These are phyloP conservation scores for Semnornis frantzii DNA, from an alignment of 2,113 vertebrate species.

Conservation along the genomic window DNA sequence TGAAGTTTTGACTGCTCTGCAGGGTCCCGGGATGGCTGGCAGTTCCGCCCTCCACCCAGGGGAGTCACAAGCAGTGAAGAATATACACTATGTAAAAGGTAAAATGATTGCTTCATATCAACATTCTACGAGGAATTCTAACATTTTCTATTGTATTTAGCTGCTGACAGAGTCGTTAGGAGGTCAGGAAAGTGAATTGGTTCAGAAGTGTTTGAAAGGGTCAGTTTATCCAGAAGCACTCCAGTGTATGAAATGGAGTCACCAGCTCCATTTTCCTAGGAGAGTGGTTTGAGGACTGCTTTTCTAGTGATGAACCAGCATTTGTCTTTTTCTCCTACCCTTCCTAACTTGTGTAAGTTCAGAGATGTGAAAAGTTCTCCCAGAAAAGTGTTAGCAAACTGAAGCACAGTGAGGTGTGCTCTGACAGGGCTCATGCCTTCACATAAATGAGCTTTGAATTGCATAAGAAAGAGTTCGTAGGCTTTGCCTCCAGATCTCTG, in stretches of 20 bases:
- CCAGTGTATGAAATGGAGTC: background rate
- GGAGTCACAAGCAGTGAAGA: slow-evolving; percentile 99
- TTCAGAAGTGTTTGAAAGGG: background rate
- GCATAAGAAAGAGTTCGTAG: background rate
- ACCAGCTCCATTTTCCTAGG: background rate
- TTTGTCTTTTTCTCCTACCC: background rate
- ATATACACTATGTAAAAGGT: slow-evolving; percentile 98
- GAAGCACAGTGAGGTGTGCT: background rate
- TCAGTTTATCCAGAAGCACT: background rate
- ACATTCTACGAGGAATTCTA: background rate
- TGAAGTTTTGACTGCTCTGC: background rate
- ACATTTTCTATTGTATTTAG: background rate
- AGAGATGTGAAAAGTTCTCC: background rate
- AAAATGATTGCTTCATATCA: slow-evolving; percentile 37
- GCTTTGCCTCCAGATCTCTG: background rate
- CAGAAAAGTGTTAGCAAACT: background rate
- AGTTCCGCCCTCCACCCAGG: slow-evolving; percentile 94
- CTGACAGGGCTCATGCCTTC: background rate
- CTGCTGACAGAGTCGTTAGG: background rate
- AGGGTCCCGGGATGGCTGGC: slow-evolving; percentile 91
- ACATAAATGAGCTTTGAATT: background rate
- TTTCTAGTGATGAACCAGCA: background rate
- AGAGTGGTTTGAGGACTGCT: background rate
- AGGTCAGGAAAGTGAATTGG: background rate
- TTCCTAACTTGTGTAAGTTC: background rate